A percentile compares a stretch with the other conserved stretches of the same genome.
phyloP scores from a whole-genome alignment of 1,140 invertebrate species.

The Hylaeus anthracinus region DNA sequence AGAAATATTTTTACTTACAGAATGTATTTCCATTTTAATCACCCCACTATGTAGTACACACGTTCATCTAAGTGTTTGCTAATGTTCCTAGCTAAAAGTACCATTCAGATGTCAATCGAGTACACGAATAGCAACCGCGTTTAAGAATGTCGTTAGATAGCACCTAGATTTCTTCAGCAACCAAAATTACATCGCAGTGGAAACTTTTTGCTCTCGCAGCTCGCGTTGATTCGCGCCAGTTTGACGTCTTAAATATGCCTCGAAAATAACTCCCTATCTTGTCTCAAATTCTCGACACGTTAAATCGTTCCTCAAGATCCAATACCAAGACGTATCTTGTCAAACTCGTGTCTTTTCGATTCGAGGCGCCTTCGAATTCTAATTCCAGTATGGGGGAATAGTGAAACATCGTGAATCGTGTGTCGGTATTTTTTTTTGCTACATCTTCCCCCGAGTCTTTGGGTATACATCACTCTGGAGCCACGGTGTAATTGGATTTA shows the following conservation, averaged over 20 bases:
- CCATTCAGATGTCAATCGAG: too few relatives aligned
- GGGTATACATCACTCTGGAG: conserved; percentile 33
- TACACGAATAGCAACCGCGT: too few relatives aligned
- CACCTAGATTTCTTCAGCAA: background rate
- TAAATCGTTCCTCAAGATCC: background rate
- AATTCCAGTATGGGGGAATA: background rate
- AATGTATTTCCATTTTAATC: too few relatives aligned
- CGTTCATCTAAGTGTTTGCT: too few relatives aligned
- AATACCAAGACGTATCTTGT: background rate
- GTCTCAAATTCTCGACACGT: background rate
- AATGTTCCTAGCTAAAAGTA: too few relatives aligned
- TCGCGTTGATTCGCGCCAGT: background rate
- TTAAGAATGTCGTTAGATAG: too few relatives aligned
- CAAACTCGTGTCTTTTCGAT: background rate
- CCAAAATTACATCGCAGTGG: background rate
- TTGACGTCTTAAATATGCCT: background rate
- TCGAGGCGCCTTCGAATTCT: conserved; percentile 1
- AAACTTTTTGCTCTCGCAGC: background rate
- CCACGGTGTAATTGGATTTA: conserved; percentile 54
- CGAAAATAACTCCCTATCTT: background rate
- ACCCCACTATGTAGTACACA: too few relatives aligned
- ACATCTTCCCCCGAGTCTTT: background rate
- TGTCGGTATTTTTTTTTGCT: background rate
- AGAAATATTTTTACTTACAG: too few relatives aligned
- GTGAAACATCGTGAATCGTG: background rate